A percentile compares a stretch with the other conserved stretches of the same genome.
Conservation (phyloP, 1,140 invertebrate genomes). For the Colletes latitarsis region DNA sequence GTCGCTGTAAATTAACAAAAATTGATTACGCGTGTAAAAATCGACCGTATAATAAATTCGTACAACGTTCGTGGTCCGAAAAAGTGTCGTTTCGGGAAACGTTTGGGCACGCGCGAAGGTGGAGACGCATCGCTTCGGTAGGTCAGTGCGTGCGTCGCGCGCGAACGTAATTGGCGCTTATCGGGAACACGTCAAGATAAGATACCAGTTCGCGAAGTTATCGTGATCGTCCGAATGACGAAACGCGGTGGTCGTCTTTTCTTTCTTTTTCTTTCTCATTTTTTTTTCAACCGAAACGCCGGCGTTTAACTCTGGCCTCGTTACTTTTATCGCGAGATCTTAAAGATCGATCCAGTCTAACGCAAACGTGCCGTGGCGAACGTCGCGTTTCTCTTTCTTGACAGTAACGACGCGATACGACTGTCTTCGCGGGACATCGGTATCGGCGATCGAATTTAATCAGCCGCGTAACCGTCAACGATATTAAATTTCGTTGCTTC, state of each 20-base stretch:
- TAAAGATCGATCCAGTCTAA: slow-evolving; percentile 53
- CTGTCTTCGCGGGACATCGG: neutral
- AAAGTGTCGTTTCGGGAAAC: no score
- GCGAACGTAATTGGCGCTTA: slow-evolving; percentile 40
- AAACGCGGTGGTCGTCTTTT: slow-evolving; percentile 15
- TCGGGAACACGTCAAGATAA: slow-evolving; percentile 50
- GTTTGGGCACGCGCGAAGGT: no score
- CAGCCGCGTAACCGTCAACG: neutral
- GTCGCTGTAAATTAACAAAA: no score
- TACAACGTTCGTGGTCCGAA: no score
- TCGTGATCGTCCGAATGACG: slow-evolving; percentile 36
- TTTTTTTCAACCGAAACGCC: slow-evolving; percentile 41
- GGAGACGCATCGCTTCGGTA: slow-evolving; percentile 35
- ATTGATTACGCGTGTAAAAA: no score
- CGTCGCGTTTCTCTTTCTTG: slow-evolving; percentile 23
- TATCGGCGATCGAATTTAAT: neutral
- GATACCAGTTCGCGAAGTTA: slow-evolving; percentile 48
- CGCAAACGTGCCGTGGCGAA: slow-evolving; percentile 37
- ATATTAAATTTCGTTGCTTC: neutral
- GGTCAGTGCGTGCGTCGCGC: slow-evolving; percentile 49
- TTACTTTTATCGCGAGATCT: slow-evolving; percentile 59
- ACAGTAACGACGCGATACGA: neutral
- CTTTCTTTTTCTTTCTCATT: no score
- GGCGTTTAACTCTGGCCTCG: slow-evolving; percentile 46
- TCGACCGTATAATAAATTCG: no score